Evolutionary conservation across 2,113 vertebrate genomes (phyloP), one percentile per base, ranked within the genome.

Genomic region (Menidia beryllina): DNA sequence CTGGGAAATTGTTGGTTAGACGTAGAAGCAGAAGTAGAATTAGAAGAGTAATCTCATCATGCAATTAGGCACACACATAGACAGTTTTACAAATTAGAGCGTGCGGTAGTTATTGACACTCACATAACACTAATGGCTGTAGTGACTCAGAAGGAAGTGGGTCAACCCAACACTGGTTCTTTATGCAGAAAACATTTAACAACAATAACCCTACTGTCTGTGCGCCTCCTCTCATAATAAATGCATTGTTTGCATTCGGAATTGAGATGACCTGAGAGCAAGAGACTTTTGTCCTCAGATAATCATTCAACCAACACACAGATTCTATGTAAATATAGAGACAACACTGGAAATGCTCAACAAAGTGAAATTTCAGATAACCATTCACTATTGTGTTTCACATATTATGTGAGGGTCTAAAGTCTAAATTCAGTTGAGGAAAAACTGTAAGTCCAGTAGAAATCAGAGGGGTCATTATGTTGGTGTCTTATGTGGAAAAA

Each of bases 1-100:
- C 76, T 79, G 76, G 55, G 73, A 84, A 80, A 75, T 41, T 14
- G 38, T 43, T 47, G 27, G n/a, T 65, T 65, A 17, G 54, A 65
- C 19, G 21, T 36, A 54, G 8, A n/a, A n/a, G n/a, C n/a, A n/a
- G n/a, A n/a, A n/a, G n/a, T n/a, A n/a, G n/a, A n/a, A n/a, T n/a
- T n/a, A n/a, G n/a, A 49, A 65, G 66, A 77, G 58, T 13, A 24
- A 69, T 48, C 23, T 49, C 25, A 23, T 19, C 38, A 43, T 27
- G 47, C n/a, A 38, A 17, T 48, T 52, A 53, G 25, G 27, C 19
- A 51, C 58, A 41, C 45, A 60, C 57, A 56, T 15, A 26, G 62
- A 69, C 26, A 24, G 20, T 34, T 34, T 61, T 49, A 79, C 55
- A 79, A 75, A 74, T 75, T 54, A 55, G 24, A 52, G 19, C 56